phyloP scores from a whole-genome alignment of 2,113 vertebrate species.

The Vidua macroura region DNA sequence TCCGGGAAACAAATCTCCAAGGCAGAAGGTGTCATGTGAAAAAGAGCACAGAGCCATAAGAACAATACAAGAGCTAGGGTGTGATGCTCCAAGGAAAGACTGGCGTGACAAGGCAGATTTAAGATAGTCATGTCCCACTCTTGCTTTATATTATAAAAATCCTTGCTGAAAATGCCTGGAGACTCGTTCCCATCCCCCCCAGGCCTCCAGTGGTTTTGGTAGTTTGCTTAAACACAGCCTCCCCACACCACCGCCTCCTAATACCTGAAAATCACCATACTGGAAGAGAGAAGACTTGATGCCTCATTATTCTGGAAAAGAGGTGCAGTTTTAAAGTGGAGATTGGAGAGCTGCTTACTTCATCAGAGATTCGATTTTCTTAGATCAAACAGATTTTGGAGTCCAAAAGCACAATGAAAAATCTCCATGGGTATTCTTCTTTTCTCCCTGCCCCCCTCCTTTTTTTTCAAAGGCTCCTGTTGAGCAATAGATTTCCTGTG shows the following conservation, averaged over 20 bases:
- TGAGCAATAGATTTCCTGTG: constrained; percentile 65
- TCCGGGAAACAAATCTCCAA: neutral
- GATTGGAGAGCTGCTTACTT: neutral
- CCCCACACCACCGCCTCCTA: neutral
- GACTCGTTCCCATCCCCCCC: neutral
- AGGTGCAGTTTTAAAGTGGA: neutral
- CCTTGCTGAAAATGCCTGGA: neutral
- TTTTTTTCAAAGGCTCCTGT: constrained; percentile 24
- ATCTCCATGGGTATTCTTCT: neutral
- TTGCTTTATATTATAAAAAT: neutral
- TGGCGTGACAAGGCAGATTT: neutral
- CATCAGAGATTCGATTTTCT: neutral
- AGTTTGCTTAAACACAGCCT: neutral
- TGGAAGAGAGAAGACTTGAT: neutral
- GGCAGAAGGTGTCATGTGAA: neutral
- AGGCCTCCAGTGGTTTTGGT: neutral
- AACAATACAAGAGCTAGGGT: neutral
- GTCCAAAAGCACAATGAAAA: neutral
- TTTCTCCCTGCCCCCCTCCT: neutral
- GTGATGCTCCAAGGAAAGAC: neutral
- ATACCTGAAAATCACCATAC: neutral
- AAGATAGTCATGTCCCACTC: neutral
- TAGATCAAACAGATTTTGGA: neutral
- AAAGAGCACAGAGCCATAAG: neutral
- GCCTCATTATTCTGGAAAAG: neutral